Evolutionary conservation across 2,113 vertebrate species (phyloP), one percentile per base, ranked within the genome.

Genomic region (Myxocyprinus asiaticus): DNA sequence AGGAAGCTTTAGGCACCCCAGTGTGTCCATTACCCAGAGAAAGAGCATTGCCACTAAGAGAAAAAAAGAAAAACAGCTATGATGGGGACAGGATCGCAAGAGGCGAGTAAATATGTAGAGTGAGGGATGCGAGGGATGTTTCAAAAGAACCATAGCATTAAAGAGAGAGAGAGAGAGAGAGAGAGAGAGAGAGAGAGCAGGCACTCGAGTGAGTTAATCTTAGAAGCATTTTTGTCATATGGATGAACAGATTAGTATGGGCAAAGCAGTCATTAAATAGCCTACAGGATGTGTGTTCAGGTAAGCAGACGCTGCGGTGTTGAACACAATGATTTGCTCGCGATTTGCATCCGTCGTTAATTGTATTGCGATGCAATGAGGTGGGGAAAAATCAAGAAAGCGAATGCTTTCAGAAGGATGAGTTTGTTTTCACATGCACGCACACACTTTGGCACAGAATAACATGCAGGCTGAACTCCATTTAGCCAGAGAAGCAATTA

Each of bases 401-500:
- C 3, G 22, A 44, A 4, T 17, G 44, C 50, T 74, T 42, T 33
- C 22, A 33, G 22, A 33, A 33, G 22, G 22, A 33, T 33, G 44
- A 59, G 44, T 76, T 51, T 64, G 44, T 64, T 76, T 76, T 64
- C 55, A 17, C n/a, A 72, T 59, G 86, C 88, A 88, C 90, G 89
- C 88, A 90, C 33, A 86, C 81, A 86, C 88, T 45, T 47, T 63
- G 58, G 58, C 59, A 10, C 4, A 11, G 17, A 87, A 90, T 88
- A 89, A 88, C 84, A 87, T 80, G 87, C 75, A 76, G 82, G 84
- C 67, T 85, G 85, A 84, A 87, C 90, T 88, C 85, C 78, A 85
- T 87, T 90, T 87, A 87, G 83, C 67, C 86, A 91, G 83, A 86
- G 88, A 93, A 90, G 90, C 88, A 91, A 92, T 93, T 90, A 91